Evolutionary conservation across 2,888 invertebrate species (phyloP), one percentile per base, ranked within the genome.

Genomic region (Apodemia hepburni): DNA sequence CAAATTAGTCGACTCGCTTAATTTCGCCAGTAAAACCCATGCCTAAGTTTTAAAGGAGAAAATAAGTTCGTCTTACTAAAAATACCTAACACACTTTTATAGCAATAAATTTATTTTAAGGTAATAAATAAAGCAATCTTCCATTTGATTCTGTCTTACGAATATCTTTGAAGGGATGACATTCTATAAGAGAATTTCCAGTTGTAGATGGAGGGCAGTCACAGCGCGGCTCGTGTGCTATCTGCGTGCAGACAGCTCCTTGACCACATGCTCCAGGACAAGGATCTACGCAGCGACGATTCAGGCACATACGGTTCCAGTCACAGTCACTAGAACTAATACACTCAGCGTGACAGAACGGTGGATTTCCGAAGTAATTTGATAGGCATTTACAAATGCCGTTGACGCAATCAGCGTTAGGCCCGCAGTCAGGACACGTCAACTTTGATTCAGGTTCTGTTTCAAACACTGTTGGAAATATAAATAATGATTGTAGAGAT

Each of bases 201-300:
- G 93, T 93, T 75, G 93, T 95, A 70, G 93, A 92, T 47, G 92
- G 77, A 62, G 93, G 93, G 79, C 96, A 96, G 70, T 92, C 92
- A 79, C 96, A 96, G 71, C 92, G 93, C 8, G 96, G 95, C 68
- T 94, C 85, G 79, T 96, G 96, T 71, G 94, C 94, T 17, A 94
- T 84, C 9, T 95, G 94, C 67, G 93, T 92, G 77, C 96, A 96
- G 62, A 92, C 86, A 1, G 96, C 95, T 74, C 94, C 94, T 70
- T 92, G 93, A 22, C 96, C 96, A 77, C 96, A 96, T 33, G 94
- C 94, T 67, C 95, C 95, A 0, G 94, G 94, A 74, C 96, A 96
- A 5, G 96, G 96, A 77, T 96, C 94, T 66, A 92, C 85, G 76
- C 96, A 96, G 79, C 94, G 95, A 75, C 94, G 94, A 73, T 93